Evolutionary conservation across 2,113 vertebrate species (phyloP), one percentile per base, ranked within the genome.

Genomic region (Dendropsophus ebraccatus): DNA sequence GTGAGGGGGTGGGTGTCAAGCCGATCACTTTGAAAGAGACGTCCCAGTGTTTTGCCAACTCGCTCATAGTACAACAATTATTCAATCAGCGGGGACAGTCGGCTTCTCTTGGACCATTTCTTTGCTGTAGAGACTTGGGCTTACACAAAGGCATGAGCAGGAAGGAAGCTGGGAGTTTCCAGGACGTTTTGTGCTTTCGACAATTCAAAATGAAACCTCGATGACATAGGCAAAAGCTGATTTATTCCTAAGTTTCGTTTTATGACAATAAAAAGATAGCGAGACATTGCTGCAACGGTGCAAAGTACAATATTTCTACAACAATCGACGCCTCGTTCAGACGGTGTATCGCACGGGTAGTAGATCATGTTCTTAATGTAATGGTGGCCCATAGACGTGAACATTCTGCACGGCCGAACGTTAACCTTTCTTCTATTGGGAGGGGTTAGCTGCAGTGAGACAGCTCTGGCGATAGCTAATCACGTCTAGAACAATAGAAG

Each of bases 141-240:
- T 85, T n/a, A 28, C 30, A 56, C 47, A 85, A 35, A 69, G 32
- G 41, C 19, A n/a, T 7, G 6, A 4, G 47, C 84, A 79, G 84
- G 84, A 85, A 85, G 84, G 84, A 85, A 85, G 60, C 62, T 54
- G 84, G 84, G 84, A 79, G 84, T 79, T 85, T 85, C 84, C 60
- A 79, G 62, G 73, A 49, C 60, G 10, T 47, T 32, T 23, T 52
- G 49, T 56, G 21, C 62, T 69, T 37, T 50, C 30, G 30, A 79
- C 83, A 79, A 58, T 58, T 67, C 60, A 79, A 70, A 85, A 70
- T 41, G 75, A 85, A 79, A 79, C 75, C 47, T 21, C 5, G 21
- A 25, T 50, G 13, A 49, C 60, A 35, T 32, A 30, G 37, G 41
- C 5, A 8, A 21, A 2, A 14, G 35, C 16, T 8, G 10, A 11